Base-by-base conservation (phyloP, 2,797 vertebrate genomes). In the Sebastes alutus region DNA sequence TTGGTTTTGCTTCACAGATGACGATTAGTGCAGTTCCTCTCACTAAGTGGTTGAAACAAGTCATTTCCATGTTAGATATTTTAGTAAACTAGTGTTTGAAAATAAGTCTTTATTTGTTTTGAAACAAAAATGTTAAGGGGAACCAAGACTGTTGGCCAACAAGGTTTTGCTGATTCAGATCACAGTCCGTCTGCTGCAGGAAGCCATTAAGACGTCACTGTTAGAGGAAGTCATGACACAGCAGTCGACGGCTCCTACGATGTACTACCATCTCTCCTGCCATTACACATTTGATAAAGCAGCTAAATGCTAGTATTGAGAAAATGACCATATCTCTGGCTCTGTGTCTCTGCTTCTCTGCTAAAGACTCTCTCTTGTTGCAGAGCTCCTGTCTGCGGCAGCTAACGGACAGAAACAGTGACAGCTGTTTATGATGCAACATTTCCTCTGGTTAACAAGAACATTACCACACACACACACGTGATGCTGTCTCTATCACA, bases 211-310 rank as follows among this genome's bases (percentile, higher is more conserved):
- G 5, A 66, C 1, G 22, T 22, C 18, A n/a, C 11, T 14, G 56
- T 54, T 35, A 55, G 64, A 5, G 77, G 77, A 80, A 86, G 65
- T 78, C 25, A 56, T 63, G 72, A 68, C 33, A 7, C 66, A 63
- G 59, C 22, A 56, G 38, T 46, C 1, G 0, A 29, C 23, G 30
- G 11, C 29, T 23, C 20, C 32, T 20, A 62, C 32, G 1, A 18
- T 16, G 7, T 35, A 12, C 33, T 16, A 35, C 27, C 7, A 9
- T 35, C 30, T 18, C 29, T 54, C 35, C 35, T 60, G 78, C 29
- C 7, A 22, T 23, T 22, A 55, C 3, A 7, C 2, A 29, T 27
- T 23, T 2, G 25, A 65, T 25, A 12, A 56, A 55, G 29, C 27
- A 42, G 14, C 49, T n/a, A 54, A 18, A 54, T 54, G 25, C 12